phyloP scores from a whole-genome alignment of 2,113 vertebrate genomes.

The Electrona antarctica region DNA sequence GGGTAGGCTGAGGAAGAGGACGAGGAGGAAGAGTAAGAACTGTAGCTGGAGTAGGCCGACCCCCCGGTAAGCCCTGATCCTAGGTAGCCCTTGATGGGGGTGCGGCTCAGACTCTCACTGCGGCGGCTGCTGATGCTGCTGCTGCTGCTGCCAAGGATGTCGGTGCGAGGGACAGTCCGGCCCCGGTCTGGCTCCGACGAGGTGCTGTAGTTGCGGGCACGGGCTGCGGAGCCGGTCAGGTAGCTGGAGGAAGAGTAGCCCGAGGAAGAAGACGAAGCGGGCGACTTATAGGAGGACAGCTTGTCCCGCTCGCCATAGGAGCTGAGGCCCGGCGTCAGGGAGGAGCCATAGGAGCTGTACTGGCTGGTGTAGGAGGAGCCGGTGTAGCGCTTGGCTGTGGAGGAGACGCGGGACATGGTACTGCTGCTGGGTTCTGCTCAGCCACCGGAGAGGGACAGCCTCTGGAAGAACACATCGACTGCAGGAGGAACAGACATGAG shows the following conservation, averaged over 20 bases:
- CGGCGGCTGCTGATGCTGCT: constrained; percentile 73
- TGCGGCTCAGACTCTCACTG: constrained; percentile 83
- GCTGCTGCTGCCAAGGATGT: constrained; percentile 74
- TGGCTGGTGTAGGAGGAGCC: constrained; percentile 82
- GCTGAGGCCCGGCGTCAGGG: constrained; percentile 82
- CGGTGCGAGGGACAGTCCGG: constrained; percentile 81
- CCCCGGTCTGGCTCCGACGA: constrained; percentile 80
- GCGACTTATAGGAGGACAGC: constrained; percentile 72
- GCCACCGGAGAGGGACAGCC: constrained; percentile 62
- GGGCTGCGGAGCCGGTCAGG: constrained; percentile 75
- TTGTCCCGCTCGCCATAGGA: constrained; percentile 85
- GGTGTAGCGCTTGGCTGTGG: constrained; percentile 89
- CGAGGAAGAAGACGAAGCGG: constrained; percentile 65
- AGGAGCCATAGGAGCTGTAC: constrained; percentile 87
- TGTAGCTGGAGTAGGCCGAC: constrained; percentile 72
- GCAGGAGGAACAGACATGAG: constrained; percentile 60
- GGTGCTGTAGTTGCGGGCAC: constrained; percentile 78
- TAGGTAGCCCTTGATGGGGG: constrained; percentile 70
- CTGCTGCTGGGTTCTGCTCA: constrained; percentile 78
- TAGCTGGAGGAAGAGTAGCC: constrained; percentile 81
- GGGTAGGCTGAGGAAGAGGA: constrained; percentile 59
- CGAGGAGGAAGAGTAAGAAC: constrained; percentile 63
- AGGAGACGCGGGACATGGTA: constrained; percentile 92
- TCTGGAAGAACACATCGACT: constrained; percentile 88
- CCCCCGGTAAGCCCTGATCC: constrained; percentile 80